phyloP scores from a whole-genome alignment of 2,888 invertebrate species.

The Dorcus parallelipipedus region DNA sequence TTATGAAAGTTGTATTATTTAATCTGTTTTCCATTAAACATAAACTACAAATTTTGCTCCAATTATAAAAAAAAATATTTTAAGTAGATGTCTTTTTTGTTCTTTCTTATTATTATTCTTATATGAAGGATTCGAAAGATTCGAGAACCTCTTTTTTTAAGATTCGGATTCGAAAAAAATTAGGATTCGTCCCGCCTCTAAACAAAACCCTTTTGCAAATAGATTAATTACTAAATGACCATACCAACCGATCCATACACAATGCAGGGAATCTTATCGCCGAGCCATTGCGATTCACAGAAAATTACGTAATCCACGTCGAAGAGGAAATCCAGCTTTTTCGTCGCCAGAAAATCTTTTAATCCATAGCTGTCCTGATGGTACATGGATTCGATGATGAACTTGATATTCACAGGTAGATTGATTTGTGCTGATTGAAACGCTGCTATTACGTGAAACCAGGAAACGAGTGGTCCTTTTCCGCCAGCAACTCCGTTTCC shows the following conservation, averaged over 20 bases:
- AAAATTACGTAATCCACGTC: slow-evolving; percentile 45
- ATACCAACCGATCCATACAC: slow-evolving; percentile 48
- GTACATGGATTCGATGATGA: slow-evolving; percentile 49
- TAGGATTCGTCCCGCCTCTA: no score
- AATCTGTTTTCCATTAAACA: no score
- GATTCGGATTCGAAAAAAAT: no score
- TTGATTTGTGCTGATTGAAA: slow-evolving; percentile 39
- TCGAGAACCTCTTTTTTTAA: no score
- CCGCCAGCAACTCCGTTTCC: slow-evolving; percentile 48
- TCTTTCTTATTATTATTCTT: no score
- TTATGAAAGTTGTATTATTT: no score
- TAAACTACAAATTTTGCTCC: no score
- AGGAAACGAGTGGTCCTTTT: slow-evolving; percentile 48
- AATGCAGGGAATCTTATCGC: slow-evolving; percentile 48
- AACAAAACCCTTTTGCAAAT: no score
- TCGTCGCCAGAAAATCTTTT: slow-evolving; percentile 40
- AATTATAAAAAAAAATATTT: no score
- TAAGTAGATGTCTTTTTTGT: no score
- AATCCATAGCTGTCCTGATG: slow-evolving; percentile 44
- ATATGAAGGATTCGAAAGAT: no score
- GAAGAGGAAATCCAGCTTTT: slow-evolving; percentile 42
- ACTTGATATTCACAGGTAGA: slow-evolving; percentile 49
- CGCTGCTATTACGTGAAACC: slow-evolving; percentile 47
- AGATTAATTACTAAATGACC: neutral
- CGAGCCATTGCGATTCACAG: slow-evolving; percentile 49